A percentile compares a stretch with the other conserved stretches of the same genome.
Conservation (phyloP, 1,140 invertebrate species). For the Drosophila nikananu region DNA sequence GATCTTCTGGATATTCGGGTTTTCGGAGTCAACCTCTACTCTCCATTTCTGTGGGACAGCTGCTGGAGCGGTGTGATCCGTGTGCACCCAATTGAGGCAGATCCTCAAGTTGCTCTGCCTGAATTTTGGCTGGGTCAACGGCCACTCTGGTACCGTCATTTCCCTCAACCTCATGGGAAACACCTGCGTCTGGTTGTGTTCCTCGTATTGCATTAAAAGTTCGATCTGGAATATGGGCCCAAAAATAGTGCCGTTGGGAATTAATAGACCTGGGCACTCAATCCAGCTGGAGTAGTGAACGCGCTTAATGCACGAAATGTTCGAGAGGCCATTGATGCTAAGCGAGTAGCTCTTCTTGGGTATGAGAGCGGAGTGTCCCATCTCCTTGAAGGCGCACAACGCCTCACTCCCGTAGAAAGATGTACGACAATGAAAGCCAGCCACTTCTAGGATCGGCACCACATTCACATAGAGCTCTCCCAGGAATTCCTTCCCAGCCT, state of each 20-base stretch:
- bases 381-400: background rate
- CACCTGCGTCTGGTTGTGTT: constrained; percentile 1
- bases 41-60: background rate
- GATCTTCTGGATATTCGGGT: background rate
- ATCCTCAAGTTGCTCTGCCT: background rate
- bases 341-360: constrained; percentile 10
- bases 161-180: background rate
- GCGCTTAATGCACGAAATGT: background rate
- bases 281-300: background rate
- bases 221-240: background rate
- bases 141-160: constrained; percentile 6
- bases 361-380: background rate
- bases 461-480: background rate
- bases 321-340: background rate
- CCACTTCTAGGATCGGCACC: background rate
- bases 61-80: background rate
- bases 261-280: background rate
- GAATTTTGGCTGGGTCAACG: background rate
- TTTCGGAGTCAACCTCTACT: background rate
- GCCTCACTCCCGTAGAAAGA: too few species aligned
- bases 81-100: background rate
- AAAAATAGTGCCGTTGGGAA: background rate
- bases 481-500: background rate
- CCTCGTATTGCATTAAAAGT: constrained; percentile 9
- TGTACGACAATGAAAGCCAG: too few species aligned